Percentiles rank a stretch among this genome's conserved stretches.
These are phyloP conservation scores for Agonopterix arenella DNA, from an alignment of 2,888 invertebrate species.

Conservation along the genomic window DNA sequence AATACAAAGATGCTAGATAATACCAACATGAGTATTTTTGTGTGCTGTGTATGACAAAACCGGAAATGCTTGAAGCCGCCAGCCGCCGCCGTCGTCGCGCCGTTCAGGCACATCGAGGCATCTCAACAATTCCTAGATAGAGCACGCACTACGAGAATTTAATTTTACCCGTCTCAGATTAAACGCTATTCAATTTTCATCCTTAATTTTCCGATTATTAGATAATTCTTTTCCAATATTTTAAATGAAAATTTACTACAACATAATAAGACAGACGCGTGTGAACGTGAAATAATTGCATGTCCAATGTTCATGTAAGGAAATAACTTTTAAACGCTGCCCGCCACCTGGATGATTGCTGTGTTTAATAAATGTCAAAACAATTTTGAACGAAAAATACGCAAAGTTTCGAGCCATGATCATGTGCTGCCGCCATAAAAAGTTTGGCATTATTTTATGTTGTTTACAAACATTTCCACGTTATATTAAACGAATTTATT, in stretches of 20 bases:
- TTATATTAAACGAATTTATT: too few species aligned
- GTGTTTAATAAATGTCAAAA: constrained; percentile 19
- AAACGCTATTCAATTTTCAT: constrained; percentile 56
- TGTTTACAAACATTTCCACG: too few species aligned
- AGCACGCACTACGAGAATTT: constrained; percentile 62
- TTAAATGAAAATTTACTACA: too few species aligned
- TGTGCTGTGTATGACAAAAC: background rate
- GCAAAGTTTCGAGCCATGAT: too few species aligned
- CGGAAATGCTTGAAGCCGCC: background rate
- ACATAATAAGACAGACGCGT: background rate
- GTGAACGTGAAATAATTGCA: constrained; percentile 20
- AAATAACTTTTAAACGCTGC: constrained; percentile 19
- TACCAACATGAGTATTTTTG: too few species aligned
- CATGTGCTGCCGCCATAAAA: too few species aligned
- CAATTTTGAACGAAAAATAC: background rate
- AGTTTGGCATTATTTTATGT: too few species aligned
- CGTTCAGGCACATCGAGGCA: constrained; percentile 24
- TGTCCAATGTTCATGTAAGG: constrained; percentile 13
- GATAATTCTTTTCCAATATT: too few species aligned
- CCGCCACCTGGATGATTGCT: constrained; percentile 11
- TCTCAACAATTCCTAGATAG: constrained; percentile 50
- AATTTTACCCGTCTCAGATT: constrained; percentile 52
- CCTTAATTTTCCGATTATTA: constrained; percentile 15
- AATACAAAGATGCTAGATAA: too few species aligned
- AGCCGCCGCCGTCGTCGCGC: constrained; percentile 21